Evolutionary conservation across 2,113 vertebrate genomes (phyloP), one percentile per base, ranked within the genome.

Genomic region (Oxyura jamaicensis): DNA sequence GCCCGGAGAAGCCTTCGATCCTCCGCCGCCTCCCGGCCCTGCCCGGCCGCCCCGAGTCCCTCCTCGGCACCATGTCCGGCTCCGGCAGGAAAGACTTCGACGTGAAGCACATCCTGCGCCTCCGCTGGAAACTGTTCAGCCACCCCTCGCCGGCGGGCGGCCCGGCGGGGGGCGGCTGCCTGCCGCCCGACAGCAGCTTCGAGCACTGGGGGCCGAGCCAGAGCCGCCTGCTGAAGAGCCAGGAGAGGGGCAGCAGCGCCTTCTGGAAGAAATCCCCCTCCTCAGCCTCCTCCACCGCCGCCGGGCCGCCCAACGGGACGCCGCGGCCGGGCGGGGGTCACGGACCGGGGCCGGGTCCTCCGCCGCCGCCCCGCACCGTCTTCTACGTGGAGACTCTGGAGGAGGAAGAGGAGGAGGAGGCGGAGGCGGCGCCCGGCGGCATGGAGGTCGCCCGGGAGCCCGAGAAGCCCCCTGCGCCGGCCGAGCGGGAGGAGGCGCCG

Each of bases 101-200:
- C 95, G 98, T 98, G 95, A 98, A 98, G 89, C 98, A 98, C 91
- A 98, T 98, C 84, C 96, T 98, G 86, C 94, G 98, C 85, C 98
- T 98, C 90, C 98, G 98, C 95, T 98, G 98, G 98, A 98, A 98
- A 97, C 97, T 98, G 94, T 98, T 98, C 97, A 98, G 98, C 83
- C 98, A 98, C 97, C 98, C 98, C 6, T 97, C 98, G 13, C 83
- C 97, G 79, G 74, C 95, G 1, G 86, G 97, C 39, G 92, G 96
- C 73, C 89, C 96, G 39, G 96, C 96, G 55, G 97, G 96, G 74
- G 97, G 97, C 67, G 88, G 97, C 65, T 97, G 97, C 87, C 67
- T 96, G 96, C 97, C 94, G 42, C 97, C 94, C 91, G 97, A 98
- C 48, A 95, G 96, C 92, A 93, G 98, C 91, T 98, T 98, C 74